phyloP scores from a whole-genome alignment of 1,140 invertebrate genomes.

The Sinonovacula constricta region DNA sequence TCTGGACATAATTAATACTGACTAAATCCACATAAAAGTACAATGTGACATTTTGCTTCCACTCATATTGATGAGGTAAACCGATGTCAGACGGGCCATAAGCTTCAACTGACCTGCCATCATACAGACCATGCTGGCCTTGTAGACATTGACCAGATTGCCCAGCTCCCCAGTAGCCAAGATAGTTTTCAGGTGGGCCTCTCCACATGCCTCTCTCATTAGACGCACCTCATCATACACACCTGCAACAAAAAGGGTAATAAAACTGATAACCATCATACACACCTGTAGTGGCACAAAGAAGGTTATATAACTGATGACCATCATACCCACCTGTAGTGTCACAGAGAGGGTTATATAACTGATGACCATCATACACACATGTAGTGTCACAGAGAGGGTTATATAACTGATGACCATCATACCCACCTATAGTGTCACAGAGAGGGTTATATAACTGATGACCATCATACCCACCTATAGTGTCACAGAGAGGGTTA shows the following conservation, averaged over 20 bases:
- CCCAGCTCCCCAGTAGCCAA: constrained; percentile 95
- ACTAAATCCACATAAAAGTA: not conserved
- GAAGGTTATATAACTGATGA: no score
- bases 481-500: no score
- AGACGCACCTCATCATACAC: constrained; percentile 89
- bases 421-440: no score
- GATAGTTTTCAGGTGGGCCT: constrained; percentile 95
- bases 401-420: no score
- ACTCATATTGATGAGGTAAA: not conserved
- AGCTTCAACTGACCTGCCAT: constrained; percentile 86
- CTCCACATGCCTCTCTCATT: constrained; percentile 87
- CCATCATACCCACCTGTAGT: no score
- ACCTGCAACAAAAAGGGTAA: constrained; percentile 70
- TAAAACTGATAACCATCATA: no score
- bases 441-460: no score
- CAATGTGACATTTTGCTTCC: not conserved
- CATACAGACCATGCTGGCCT: constrained; percentile 94
- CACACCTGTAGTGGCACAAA: no score
- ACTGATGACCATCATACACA: no score
- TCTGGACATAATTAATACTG: not conserved
- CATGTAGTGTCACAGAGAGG: no score
- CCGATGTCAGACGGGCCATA: not conserved
- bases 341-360: no score
- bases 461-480: no score
- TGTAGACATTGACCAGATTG: constrained; percentile 93